Evolutionary conservation across 2,888 invertebrate genomes (phyloP).

Genomic region (Hyposoter dolosus): DNA sequence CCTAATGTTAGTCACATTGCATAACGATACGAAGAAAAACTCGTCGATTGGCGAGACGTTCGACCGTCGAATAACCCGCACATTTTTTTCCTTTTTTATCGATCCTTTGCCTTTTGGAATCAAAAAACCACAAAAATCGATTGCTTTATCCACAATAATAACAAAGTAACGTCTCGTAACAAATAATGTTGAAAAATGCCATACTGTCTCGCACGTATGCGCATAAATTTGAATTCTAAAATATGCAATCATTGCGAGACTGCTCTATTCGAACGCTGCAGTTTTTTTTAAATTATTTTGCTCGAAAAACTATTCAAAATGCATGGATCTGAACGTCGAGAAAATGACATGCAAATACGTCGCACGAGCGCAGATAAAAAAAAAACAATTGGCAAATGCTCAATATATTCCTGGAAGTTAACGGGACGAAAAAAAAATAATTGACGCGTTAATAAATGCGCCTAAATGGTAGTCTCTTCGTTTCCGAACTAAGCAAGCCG

Average conservation of each 20-base stretch:
- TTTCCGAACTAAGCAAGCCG: neutral
- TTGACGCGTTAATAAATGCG: no score
- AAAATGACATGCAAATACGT: neutral
- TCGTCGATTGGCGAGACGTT: slow-evolving; percentile 66
- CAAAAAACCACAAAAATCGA: slow-evolving; percentile 3
- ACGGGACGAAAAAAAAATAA: neutral
- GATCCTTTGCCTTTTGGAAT: neutral
- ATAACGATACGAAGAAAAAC: slow-evolving; percentile 71
- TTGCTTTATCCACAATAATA: neutral
- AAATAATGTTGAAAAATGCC: neutral
- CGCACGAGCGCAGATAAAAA: neutral
- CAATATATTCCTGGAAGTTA: no score
- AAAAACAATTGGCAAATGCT: neutral
- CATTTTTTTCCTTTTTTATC: slow-evolving; percentile 25
- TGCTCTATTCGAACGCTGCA: neutral
- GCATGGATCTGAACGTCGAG: neutral
- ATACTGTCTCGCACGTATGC: neutral
- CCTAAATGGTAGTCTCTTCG: neutral
- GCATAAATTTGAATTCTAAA: neutral
- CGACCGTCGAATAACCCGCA: slow-evolving; percentile 45
- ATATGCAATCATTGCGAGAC: neutral
- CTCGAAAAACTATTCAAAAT: neutral
- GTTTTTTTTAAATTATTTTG: neutral
- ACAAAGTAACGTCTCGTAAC: neutral
- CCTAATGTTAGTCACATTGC: slow-evolving; percentile 81